Evolutionary conservation across 2,888 invertebrate species (phyloP), one percentile per base, ranked within the genome.

Genomic region (Cataglyphis albicans): DNA sequence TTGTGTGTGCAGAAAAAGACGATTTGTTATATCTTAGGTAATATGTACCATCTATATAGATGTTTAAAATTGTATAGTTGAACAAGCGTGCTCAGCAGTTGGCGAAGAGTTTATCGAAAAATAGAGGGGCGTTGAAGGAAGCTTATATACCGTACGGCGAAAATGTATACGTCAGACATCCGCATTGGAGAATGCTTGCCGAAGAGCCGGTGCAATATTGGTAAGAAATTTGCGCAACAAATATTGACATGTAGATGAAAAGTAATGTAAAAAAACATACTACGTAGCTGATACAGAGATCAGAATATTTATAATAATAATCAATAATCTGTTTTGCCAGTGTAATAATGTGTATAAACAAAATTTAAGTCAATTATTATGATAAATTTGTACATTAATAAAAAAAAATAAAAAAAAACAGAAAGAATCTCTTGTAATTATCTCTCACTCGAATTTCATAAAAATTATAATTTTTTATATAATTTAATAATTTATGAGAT

Each of bases 41-140:
- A 38, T 57, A 9, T 25, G 32, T 0, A n/a, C 41, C 18, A 18
- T 52, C 15, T 44, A 68, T 35, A 35, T 35, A 35, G n/a, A 35
- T 10, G 15, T 32, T 65, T 72, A n/a, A 38, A 76, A 35, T 87
- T 48, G 48, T 70, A 9, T 29, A 94, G 93, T 57, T 94, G 83
- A 92, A 88, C 81, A 65, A 90, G 64, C 86, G 86, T 63, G 93
- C 93, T 7, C 91, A 93, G 88, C 89, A 93, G 72, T 92, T 93
- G 92, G 93, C 94, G 29, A 85, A 90, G 7, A 68, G 70, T 80
- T 84, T 93, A 67, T 92, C 92, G 29, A 70, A 61, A 3, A 86
- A 76, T 1, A 81, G 64, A 15, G 44, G 35, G 9, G 25, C 21
- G 3, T 61, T 12, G n/a, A 38, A 64, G 55, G 81, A 57, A 81